These are phyloP conservation scores for Plecotus auritus DNA, from an alignment of 2,113 vertebrate species.

Conservation along the genomic window DNA sequence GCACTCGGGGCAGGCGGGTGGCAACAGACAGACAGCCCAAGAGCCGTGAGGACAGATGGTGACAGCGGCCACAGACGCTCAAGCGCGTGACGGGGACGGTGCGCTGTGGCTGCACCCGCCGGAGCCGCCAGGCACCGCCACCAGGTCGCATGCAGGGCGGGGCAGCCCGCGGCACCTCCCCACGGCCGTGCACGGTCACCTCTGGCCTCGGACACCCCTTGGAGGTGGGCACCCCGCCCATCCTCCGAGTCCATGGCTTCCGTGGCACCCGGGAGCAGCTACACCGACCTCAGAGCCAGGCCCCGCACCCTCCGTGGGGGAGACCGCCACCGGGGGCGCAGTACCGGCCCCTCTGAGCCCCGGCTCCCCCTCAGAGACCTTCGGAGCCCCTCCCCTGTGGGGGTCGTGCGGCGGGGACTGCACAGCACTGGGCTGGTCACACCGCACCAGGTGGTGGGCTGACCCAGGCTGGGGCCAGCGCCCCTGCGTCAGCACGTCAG, in stretches of 20 bases:
- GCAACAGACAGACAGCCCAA: background rate
- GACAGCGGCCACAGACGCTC: background rate
- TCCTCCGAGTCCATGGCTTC: conserved; percentile 19
- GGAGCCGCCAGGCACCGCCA: background rate
- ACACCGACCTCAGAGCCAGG: background rate
- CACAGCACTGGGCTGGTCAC: background rate
- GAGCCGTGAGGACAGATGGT: background rate
- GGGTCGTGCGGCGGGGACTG: background rate
- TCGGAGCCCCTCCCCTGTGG: background rate
- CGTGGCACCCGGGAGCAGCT: conserved; percentile 19
- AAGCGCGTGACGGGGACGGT: background rate
- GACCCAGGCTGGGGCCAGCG: background rate
- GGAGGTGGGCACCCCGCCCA: background rate
- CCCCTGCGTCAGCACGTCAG: background rate
- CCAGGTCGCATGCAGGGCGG: conserved; percentile 61
- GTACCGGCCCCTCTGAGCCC: background rate
- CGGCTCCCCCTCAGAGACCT: background rate
- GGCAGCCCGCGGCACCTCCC: conserved; percentile 51
- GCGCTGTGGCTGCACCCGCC: background rate
- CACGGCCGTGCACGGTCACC: background rate
- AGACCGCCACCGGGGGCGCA: background rate
- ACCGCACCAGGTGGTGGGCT: background rate
- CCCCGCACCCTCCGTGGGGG: background rate
- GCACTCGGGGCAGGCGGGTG: background rate
- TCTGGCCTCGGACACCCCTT: background rate